phyloP scores from a whole-genome alignment of 2,113 vertebrate species.

The Procavia capensis region DNA sequence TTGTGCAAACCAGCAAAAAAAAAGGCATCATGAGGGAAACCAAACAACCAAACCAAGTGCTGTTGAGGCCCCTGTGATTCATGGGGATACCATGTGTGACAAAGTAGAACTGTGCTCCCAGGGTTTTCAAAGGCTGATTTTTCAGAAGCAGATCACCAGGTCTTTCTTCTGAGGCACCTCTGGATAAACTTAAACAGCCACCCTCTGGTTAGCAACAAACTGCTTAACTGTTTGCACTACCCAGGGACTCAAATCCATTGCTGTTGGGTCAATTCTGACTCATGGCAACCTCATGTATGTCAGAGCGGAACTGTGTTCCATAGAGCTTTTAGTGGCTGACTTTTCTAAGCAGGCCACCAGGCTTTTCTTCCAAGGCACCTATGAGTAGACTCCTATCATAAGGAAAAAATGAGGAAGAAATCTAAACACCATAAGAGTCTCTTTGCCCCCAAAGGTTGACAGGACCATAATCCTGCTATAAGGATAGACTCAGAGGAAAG shows the following conservation, averaged over 20 bases:
- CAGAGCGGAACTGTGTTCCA: neutral
- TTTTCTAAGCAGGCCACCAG: neutral
- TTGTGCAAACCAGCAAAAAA: neutral
- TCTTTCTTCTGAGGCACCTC: neutral
- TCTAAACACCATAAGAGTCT: neutral
- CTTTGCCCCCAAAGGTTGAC: neutral
- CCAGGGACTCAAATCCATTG: neutral
- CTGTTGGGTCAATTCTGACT: neutral
- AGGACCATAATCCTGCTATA: neutral
- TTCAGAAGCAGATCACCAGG: neutral
- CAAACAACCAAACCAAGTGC: neutral
- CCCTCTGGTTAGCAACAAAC: neutral
- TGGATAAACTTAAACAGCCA: neutral
- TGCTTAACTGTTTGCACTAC: neutral
- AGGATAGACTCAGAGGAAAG: neutral
- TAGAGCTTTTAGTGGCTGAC: neutral
- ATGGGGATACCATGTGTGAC: neutral
- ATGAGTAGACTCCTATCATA: neutral
- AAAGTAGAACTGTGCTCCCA: neutral
- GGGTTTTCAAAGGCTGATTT: neutral
- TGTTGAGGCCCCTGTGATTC: neutral
- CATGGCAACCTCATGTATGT: neutral
- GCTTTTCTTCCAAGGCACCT: neutral
- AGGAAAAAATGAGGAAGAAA: neutral
- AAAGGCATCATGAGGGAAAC: neutral